Evolutionary conservation across 2,797 vertebrate genomes (phyloP).

Genomic region (Threskiornis aethiopicus): DNA sequence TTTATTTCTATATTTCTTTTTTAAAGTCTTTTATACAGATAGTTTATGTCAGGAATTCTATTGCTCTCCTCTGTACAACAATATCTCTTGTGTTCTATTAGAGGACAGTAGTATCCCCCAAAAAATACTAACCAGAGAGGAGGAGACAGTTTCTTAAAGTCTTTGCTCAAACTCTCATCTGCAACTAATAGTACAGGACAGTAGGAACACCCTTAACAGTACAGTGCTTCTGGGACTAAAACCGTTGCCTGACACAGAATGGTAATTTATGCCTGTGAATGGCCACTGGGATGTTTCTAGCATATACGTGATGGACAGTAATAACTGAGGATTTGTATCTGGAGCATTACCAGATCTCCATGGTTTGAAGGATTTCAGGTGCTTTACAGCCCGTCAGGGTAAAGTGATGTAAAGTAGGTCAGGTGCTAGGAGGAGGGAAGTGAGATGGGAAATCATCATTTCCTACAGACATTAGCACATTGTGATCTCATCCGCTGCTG

Average conservation of each 20-base stretch:
- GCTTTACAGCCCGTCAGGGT: neutral
- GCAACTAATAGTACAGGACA: conserved; percentile 7
- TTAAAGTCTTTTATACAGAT: neutral
- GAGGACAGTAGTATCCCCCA: neutral
- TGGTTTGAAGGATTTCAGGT: neutral
- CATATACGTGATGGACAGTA: neutral
- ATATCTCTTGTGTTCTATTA: neutral
- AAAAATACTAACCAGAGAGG: neutral
- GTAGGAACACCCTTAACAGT: neutral
- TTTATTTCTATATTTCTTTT: neutral
- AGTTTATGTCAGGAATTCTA: neutral
- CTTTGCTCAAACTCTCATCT: neutral
- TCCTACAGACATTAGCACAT: conserved; percentile 49
- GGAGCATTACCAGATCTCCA: neutral
- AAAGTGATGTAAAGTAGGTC: conserved; percentile 61
- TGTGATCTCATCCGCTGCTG: conserved; percentile 43
- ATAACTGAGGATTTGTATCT: conserved; percentile 29
- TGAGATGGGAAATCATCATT: neutral
- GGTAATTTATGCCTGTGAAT: conserved; percentile 18
- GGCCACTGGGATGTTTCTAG: neutral
- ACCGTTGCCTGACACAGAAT: neutral
- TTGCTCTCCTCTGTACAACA: neutral
- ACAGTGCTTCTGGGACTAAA: neutral
- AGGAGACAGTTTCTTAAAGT: neutral
- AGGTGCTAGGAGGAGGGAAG: conserved; percentile 7